Evolutionary conservation across 2,888 invertebrate genomes (phyloP), one percentile per base, ranked within the genome.

Genomic region (Hydrotaea cyrtoneurina): DNA sequence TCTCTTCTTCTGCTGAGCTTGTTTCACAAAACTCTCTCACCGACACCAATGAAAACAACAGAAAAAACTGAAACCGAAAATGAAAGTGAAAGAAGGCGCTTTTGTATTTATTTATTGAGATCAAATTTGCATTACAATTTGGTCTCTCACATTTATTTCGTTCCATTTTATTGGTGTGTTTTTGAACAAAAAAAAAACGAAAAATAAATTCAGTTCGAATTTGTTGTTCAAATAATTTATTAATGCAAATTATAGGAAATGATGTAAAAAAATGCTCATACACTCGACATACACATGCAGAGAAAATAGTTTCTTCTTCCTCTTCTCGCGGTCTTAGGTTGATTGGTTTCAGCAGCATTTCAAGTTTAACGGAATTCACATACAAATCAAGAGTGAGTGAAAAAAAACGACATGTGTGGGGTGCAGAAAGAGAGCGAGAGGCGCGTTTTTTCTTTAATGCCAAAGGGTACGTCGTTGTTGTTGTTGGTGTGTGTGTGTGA

Each of bases 191-290:
- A 62, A n/a, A 62, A 31, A 2, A 62, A 31, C 17, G 31, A 62
- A 62, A 62, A 31, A 31, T 31, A 2, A 31, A 31, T 39, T 19
- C 50, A 31, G 50, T 50, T 39, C 39, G 17, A 59, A 75, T 50
- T 76, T 46, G 36, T 78, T 43, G 23, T 75, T 75, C 72, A 31
- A 66, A 50, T 62, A 62, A 62, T 71, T 64, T 50, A 73, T 78
- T 62, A 74, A 82, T 69, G 74, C 50, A 74, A 78, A 74, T 78
- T 80, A 73, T 80, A 66, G 76, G 79, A 83, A 79, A 76, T 83
- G 39, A 72, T 76, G 76, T 57, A 75, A 78, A 31, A 78, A 66
- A 59, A 69, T n/a, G 62, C 7, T 15, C 26, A n/a, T n/a, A n/a
- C 4, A 50, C 23, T 59, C 59, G 59, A 5, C 26, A 4, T 4